These are phyloP conservation scores for Tautogolabrus adspersus DNA, from an alignment of 2,113 vertebrate genomes.

Conservation along the genomic window DNA sequence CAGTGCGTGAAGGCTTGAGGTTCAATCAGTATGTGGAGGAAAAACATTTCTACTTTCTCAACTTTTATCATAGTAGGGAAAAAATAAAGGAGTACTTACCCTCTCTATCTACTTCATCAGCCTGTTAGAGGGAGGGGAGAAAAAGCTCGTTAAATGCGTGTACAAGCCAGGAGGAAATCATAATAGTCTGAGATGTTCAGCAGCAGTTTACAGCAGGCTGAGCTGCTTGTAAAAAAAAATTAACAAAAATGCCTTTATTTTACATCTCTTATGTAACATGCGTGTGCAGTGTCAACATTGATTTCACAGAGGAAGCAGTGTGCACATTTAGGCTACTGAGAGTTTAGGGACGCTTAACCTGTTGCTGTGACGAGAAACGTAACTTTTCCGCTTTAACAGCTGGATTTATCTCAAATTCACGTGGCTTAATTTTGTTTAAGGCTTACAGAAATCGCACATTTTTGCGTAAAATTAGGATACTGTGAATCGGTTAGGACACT, in stretches of 20 bases:
- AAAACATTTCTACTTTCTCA: slow-evolving; percentile 5
- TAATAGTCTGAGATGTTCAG: slow-evolving; percentile 36
- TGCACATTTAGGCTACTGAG: slow-evolving; percentile 8
- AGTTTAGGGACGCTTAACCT: background rate
- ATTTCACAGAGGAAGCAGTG: slow-evolving; percentile 51
- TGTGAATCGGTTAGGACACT: slow-evolving; percentile 60
- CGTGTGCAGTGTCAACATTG: slow-evolving; percentile 58
- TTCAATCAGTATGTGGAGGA: slow-evolving; percentile 3
- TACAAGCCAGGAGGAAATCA: slow-evolving; percentile 21
- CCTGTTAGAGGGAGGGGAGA: slow-evolving; percentile 68
- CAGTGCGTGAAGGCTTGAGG: slow-evolving; percentile 28
- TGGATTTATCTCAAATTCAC: background rate
- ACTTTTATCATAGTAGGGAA: background rate
- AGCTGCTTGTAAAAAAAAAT: slow-evolving; percentile 12
- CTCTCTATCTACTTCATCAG: slow-evolving; percentile 78
- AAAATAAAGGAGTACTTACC: slow-evolving; percentile 72
- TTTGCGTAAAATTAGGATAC: too few species aligned
- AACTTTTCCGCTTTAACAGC: background rate
- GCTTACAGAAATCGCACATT: background rate
- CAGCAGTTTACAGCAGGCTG: slow-evolving; percentile 9
- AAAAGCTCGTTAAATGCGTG: slow-evolving; percentile 39
- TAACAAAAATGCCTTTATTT: slow-evolving; percentile 48
- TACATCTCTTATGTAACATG: slow-evolving; percentile 58
- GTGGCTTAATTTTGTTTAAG: too few species aligned
- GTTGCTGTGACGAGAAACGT: background rate